Percentiles rank a stretch among this genome's conserved stretches.
phyloP scores from a whole-genome alignment of 2,797 vertebrate genomes.

The Lagodon rhomboides region DNA sequence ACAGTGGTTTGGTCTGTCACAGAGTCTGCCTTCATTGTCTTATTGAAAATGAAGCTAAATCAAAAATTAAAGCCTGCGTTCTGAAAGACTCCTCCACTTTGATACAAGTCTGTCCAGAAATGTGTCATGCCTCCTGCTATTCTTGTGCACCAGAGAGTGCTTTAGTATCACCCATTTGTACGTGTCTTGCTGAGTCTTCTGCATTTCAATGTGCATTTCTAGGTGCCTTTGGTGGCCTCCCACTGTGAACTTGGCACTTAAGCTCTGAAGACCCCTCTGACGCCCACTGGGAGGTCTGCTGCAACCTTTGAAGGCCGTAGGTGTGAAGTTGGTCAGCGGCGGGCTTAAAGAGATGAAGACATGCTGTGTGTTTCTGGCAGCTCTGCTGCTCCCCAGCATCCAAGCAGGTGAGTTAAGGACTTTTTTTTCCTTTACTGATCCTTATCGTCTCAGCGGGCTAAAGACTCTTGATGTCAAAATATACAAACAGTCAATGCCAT shows the following conservation, averaged over 20 bases:
- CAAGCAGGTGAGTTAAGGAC: slow-evolving; percentile 72
- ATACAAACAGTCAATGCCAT: not conserved
- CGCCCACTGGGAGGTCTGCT: slow-evolving; percentile 29
- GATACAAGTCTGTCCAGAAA: slow-evolving; percentile 17
- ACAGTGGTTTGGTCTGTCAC: not conserved
- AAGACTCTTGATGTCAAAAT: not conserved
- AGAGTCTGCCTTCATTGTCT: slow-evolving; percentile 4
- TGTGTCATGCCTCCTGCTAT: not conserved
- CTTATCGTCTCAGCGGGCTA: not conserved
- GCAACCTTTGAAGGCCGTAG: slow-evolving; percentile 36
- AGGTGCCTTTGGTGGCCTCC: slow-evolving; percentile 69
- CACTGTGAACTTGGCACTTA: slow-evolving; percentile 39
- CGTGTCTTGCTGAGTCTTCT: slow-evolving; percentile 40
- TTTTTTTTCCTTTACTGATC: slow-evolving; percentile 1
- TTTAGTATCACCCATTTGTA: slow-evolving; percentile 13
- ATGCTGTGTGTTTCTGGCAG: slow-evolving; percentile 55
- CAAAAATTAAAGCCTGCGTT: not conserved
- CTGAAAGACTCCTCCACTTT: not conserved
- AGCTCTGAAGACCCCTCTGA: slow-evolving; percentile 21
- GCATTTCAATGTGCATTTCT: slow-evolving; percentile 52
- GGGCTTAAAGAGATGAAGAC: slow-evolving; percentile 75
- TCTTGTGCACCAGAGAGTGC: not conserved
- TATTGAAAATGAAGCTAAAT: slow-evolving; percentile 50
- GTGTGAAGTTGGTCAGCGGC: slow-evolving; percentile 26
- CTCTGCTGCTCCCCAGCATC: slow-evolving; percentile 71